Percentiles rank a stretch among this genome's conserved stretches.
These are phyloP conservation scores for Lutraria lutraria DNA, from an alignment of 2,888 invertebrate genomes.

Conservation along the genomic window DNA sequence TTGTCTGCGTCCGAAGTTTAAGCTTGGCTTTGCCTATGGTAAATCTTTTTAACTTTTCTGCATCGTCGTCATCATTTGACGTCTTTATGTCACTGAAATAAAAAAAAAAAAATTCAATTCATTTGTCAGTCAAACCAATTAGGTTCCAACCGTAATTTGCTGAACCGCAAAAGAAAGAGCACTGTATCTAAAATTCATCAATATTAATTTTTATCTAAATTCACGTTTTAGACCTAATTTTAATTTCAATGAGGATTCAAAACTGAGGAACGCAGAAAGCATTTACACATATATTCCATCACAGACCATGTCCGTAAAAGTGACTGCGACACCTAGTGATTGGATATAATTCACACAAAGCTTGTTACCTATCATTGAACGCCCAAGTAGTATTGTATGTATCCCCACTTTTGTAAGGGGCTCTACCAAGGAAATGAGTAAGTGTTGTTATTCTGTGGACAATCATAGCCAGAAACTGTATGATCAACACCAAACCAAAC, in stretches of 20 bases:
- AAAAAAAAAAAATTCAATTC: background rate
- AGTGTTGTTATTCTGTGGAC: slow-evolving; percentile 79
- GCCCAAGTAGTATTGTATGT: slow-evolving; percentile 73
- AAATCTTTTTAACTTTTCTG: background rate
- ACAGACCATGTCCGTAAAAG: slow-evolving; percentile 42
- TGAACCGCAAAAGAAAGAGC: background rate
- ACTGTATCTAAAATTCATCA: background rate
- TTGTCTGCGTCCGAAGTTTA: background rate
- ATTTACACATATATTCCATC: too few species aligned
- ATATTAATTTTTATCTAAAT: background rate
- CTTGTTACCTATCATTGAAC: slow-evolving; percentile 73
- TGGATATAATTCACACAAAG: slow-evolving; percentile 74
- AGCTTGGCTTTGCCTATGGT: background rate
- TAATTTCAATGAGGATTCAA: background rate
- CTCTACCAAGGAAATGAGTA: slow-evolving; percentile 80
- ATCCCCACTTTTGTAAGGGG: slow-evolving; percentile 76
- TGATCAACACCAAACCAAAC: slow-evolving; percentile 79
- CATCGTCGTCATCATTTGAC: background rate
- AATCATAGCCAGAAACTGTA: slow-evolving; percentile 82
- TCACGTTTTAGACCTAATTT: too few species aligned
- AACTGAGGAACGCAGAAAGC: too few species aligned
- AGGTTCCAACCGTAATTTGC: background rate
- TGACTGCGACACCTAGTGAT: slow-evolving; percentile 74
- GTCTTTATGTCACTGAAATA: slow-evolving; percentile 21
- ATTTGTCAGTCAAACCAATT: background rate